Base-by-base conservation (phyloP, 2,888 invertebrate genomes). In the Melanargia galathea region DNA sequence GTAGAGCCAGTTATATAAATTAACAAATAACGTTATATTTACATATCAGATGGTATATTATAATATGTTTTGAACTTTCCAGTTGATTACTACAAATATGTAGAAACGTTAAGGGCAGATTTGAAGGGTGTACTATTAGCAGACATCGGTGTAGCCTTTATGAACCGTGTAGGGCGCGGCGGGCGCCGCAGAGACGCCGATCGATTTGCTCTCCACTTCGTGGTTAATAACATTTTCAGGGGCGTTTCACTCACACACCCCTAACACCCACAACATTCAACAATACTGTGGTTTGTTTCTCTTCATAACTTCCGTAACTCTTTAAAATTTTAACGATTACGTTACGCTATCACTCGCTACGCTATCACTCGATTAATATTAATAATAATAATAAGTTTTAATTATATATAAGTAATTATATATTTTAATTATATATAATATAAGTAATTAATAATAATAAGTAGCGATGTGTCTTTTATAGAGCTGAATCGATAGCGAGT, bases 101-200 rank as follows among this genome's bases (percentile, higher is more conserved):
- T n/a, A 22, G 40, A 56, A 62, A 18, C 24, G 38, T 16, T 11
- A 63, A 51, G 54, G 60, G 58, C 16, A 20, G 43, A 57, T 63
- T 60, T 45, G 33, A 60, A 52, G n/a, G 46, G 61, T 63, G 58
- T 63, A 63, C 65, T 54, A 60, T 40, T 46, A 55, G 16, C 43
- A 55, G 55, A 55, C 16, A 40, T 40, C 59, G 46, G 40, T 46
- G 26, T 16, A 51, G 49, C 40, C 55, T 60, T 48, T 52, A 57
- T 48, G 56, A 48, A 40, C 49, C 30, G 59, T 63, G 35, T 56
- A 66, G 52, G n/a, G 63, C 58, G 59, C 56, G 61, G 59, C 52
- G 60, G 84, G 83, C 89, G 87, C 85, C 86, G 73, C 69, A 69
- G 74, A 77, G 87, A 80, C 84, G 84, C 79, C 81, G 78, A 89